phyloP scores from a whole-genome alignment of 2,113 vertebrate species.

The Morone saxatilis region DNA sequence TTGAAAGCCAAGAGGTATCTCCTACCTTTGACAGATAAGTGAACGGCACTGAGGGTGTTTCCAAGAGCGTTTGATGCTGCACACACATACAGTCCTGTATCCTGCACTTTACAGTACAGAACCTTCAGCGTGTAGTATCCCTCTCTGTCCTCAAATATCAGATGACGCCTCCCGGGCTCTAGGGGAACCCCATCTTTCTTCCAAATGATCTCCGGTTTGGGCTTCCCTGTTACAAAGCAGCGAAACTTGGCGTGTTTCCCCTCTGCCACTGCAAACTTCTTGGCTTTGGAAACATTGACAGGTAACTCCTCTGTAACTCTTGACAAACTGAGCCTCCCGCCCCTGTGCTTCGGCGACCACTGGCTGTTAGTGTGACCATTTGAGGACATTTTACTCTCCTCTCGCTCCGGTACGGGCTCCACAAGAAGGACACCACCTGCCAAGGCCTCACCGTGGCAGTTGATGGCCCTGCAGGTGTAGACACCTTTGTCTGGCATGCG shows the following conservation, averaged over 20 bases:
- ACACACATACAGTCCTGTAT: slow-evolving; percentile 93
- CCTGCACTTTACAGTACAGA: slow-evolving; percentile 93
- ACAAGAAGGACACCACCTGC: slow-evolving; percentile 93
- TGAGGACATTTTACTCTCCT: slow-evolving; percentile 57
- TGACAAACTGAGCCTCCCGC: slow-evolving; percentile 50
- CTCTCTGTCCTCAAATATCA: slow-evolving; percentile 94
- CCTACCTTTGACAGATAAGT: slow-evolving; percentile 94
- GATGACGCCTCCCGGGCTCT: slow-evolving; percentile 86
- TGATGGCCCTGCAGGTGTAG: slow-evolving; percentile 91
- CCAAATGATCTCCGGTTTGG: slow-evolving; percentile 96
- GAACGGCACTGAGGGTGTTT: slow-evolving; percentile 94
- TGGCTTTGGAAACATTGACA: slow-evolving; percentile 82
- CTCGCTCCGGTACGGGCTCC: slow-evolving; percentile 73
- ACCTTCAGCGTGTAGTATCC: slow-evolving; percentile 97
- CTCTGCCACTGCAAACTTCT: slow-evolving; percentile 89
- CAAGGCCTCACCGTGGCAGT: slow-evolving; percentile 83
- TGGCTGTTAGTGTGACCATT: slow-evolving; percentile 56
- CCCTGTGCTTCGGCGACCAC: slow-evolving; percentile 65
- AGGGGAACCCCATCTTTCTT: slow-evolving; percentile 90
- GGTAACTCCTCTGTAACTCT: slow-evolving; percentile 55
- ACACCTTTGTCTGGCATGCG: slow-evolving; percentile 91
- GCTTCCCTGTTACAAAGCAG: slow-evolving; percentile 95
- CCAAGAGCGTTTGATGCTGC: slow-evolving; percentile 93
- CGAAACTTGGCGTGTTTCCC: slow-evolving; percentile 98
- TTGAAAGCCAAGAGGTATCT: neutral